Evolutionary conservation across 1,140 invertebrate genomes (phyloP).

Genomic region (Trichoplusia ni): DNA sequence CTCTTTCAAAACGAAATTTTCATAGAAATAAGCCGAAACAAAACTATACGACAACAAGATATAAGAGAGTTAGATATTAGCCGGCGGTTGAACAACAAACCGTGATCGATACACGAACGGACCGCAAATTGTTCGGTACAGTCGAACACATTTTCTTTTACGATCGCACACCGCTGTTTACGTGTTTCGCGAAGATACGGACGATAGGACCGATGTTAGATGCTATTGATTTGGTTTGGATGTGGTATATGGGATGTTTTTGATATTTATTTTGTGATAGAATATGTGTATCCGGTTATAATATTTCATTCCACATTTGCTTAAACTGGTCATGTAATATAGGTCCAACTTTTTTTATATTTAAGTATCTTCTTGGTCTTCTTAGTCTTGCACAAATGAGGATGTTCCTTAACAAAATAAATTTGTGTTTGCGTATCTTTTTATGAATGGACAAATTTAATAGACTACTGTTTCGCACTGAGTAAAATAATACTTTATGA

Average conservation of each 20-base stretch:
- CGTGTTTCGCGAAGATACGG: slow-evolving; percentile 71
- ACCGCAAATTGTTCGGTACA: slow-evolving; percentile 53
- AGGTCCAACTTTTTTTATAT: no score
- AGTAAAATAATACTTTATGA: no score
- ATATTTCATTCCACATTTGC: no score
- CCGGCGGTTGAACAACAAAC: slow-evolving; percentile 6
- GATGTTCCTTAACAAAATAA: no score
- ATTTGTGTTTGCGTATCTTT: no score
- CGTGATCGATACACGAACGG: slow-evolving; percentile 61
- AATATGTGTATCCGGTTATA: no score
- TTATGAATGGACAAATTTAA: no score
- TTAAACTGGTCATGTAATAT: no score
- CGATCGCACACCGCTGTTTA: slow-evolving; percentile 67
- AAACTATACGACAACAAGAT: neutral
- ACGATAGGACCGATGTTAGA: slow-evolving; percentile 45
- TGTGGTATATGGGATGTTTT: slow-evolving; percentile 34
- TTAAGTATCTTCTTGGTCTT: no score
- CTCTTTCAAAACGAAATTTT: no score
- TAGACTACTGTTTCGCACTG: no score
- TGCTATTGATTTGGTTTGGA: slow-evolving; percentile 48
- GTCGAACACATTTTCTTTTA: slow-evolving; percentile 74
- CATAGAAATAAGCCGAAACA: neutral
- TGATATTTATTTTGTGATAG: neutral
- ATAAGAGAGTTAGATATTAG: neutral
- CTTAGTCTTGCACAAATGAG: no score